These are phyloP conservation scores for Andricus curvator DNA, from an alignment of 2,888 invertebrate genomes.

Conservation along the genomic window DNA sequence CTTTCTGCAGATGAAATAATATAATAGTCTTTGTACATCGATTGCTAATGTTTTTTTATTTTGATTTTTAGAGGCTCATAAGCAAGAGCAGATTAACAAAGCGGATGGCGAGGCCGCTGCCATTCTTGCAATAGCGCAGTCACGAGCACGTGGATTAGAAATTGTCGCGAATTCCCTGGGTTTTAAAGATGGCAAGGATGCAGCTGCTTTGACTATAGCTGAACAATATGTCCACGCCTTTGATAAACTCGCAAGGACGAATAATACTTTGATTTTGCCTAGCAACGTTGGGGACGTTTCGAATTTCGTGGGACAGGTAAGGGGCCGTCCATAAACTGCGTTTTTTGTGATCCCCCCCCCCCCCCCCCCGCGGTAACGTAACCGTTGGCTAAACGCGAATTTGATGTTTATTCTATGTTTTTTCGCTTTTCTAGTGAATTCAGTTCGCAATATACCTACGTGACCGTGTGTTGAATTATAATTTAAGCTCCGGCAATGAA, in stretches of 20 bases:
- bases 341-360: too few species aligned
- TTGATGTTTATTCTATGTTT: too few species aligned
- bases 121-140: constrained; percentile 93
- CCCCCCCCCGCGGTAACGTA: too few species aligned
- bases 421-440: too few species aligned
- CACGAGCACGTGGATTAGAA: constrained; percentile 90
- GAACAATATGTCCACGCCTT: constrained; percentile 98
- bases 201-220: constrained; percentile 94
- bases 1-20: too few species aligned
- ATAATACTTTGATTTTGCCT: constrained; percentile 96
- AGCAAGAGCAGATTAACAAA: constrained; percentile 95
- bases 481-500: too few species aligned
- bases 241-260: constrained; percentile 93
- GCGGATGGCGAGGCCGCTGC: constrained; percentile 96
- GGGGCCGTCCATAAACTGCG: too few species aligned
- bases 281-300: constrained; percentile 92
- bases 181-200: constrained; percentile 88
- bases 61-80: constrained; percentile 88
- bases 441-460: too few species aligned
- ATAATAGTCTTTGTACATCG: too few species aligned
- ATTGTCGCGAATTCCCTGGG: constrained; percentile 86
- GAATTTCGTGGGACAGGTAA: constrained; percentile 89
- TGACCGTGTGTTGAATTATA: too few species aligned
- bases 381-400: too few species aligned
- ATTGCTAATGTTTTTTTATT: not conserved